Percentiles rank a stretch among this genome's conserved stretches.
These are phyloP conservation scores for Lagodon rhomboides DNA, from an alignment of 2,797 vertebrate species.

Conservation along the genomic window DNA sequence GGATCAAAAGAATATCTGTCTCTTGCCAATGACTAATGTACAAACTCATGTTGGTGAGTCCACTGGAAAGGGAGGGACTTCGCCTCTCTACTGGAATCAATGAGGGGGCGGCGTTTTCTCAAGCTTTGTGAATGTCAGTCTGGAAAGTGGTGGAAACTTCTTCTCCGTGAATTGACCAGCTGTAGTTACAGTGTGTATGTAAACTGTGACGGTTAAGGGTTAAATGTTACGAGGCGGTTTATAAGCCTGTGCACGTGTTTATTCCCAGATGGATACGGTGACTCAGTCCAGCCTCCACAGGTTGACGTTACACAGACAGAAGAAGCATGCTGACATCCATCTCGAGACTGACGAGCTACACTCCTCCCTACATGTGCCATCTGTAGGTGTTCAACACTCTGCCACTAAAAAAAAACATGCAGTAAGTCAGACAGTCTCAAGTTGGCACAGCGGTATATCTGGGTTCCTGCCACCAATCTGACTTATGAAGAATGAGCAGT, in stretches of 20 bases:
- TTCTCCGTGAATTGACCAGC: background rate
- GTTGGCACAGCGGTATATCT: slow-evolving; percentile 48
- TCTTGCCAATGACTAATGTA: too few species aligned
- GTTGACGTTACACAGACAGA: slow-evolving; percentile 11
- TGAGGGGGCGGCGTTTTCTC: too few species aligned
- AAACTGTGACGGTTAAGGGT: background rate
- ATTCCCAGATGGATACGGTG: slow-evolving; percentile 32
- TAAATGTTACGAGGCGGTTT: background rate
- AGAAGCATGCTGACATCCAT: slow-evolving; percentile 26
- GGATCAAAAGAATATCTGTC: too few species aligned
- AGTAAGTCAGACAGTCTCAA: slow-evolving; percentile 34
- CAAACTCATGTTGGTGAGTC: background rate
- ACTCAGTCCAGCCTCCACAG: slow-evolving; percentile 34
- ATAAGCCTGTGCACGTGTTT: background rate
- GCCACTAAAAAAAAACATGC: slow-evolving; percentile 40
- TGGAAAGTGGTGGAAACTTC: background rate
- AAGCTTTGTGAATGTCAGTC: too few species aligned
- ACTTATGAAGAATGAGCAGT: slow-evolving; percentile 43
- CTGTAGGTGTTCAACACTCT: slow-evolving; percentile 46
- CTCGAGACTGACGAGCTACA: slow-evolving; percentile 15
- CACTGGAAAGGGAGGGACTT: too few species aligned
- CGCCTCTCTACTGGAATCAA: too few species aligned
- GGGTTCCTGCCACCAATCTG: slow-evolving; percentile 55
- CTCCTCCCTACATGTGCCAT: slow-evolving; percentile 21
- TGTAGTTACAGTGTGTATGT: background rate